phyloP scores from a whole-genome alignment of 1,140 invertebrate genomes.

The Drosophila dunni region DNA sequence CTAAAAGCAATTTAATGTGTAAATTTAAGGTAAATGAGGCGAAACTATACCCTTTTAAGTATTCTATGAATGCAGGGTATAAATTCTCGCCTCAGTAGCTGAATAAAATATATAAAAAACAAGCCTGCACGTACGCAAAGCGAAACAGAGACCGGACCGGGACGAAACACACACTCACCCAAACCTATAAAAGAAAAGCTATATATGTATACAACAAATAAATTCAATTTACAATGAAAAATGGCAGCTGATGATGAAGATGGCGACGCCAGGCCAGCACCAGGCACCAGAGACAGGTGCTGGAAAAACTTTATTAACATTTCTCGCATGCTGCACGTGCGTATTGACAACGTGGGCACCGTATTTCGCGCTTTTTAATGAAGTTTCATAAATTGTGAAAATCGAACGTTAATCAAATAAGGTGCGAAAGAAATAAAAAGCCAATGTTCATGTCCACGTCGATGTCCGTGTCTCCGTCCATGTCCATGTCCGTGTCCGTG shows the following conservation, averaged over 20 bases:
- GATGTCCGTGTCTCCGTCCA: slow-evolving; percentile 19
- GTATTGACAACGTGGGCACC: slow-evolving; percentile 41
- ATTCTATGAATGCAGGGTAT: slow-evolving; percentile 6
- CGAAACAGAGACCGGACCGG: background rate
- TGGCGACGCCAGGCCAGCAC: slow-evolving; percentile 59
- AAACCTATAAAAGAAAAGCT: slow-evolving; percentile 5
- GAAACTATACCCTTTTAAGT: background rate
- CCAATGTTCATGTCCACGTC: background rate
- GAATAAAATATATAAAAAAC: slow-evolving; percentile 68
- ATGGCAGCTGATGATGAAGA: slow-evolving; percentile 79
- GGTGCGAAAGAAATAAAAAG: slow-evolving; percentile 61
- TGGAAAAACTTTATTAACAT: slow-evolving; percentile 78
- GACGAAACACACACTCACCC: background rate
- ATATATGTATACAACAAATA: slow-evolving; percentile 54
- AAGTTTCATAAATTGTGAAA: slow-evolving; percentile 81
- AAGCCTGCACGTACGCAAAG: slow-evolving; percentile 56
- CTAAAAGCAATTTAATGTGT: background rate
- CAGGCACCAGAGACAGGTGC: slow-evolving; percentile 29
- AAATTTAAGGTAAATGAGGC: background rate
- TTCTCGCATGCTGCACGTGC: slow-evolving; percentile 80
- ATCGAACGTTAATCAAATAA: slow-evolving; percentile 82
- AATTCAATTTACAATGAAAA: slow-evolving; percentile 80
- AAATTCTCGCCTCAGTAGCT: slow-evolving; percentile 14
- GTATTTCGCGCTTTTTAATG: slow-evolving; percentile 70
- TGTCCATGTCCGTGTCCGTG: slow-evolving; percentile 32